These are phyloP conservation scores for Macrotis lagotis DNA, from an alignment of 2,113 vertebrate genomes.

Conservation along the genomic window DNA sequence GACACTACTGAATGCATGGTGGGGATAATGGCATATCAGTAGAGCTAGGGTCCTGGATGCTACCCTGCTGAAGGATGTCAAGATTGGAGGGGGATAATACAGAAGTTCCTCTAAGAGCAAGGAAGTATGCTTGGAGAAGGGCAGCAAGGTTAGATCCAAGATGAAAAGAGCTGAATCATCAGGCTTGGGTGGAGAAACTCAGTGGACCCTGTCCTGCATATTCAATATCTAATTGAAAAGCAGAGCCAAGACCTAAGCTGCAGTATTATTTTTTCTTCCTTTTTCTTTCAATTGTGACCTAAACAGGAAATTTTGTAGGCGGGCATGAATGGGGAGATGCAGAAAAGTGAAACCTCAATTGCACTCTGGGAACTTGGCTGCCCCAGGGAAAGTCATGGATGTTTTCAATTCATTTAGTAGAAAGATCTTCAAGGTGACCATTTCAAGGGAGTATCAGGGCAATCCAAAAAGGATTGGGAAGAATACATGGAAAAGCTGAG, in stretches of 20 bases:
- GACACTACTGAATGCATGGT: background rate
- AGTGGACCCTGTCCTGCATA: background rate
- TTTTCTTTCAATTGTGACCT: background rate
- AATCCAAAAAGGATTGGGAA: background rate
- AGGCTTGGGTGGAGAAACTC: conserved; percentile 9
- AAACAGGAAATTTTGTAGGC: conserved; percentile 40
- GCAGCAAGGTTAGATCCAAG: background rate
- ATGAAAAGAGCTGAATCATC: conserved; percentile 1
- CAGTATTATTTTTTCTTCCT: conserved; percentile 6
- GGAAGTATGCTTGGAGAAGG: background rate
- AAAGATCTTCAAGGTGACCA: conserved; percentile 33
- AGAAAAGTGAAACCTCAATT: conserved; percentile 15
- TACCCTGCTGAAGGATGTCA: background rate
- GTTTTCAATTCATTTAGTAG: background rate
- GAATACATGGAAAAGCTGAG: background rate
- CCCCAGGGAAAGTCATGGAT: conserved; percentile 42
- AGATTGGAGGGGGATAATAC: background rate
- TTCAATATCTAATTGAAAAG: background rate
- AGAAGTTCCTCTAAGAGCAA: background rate
- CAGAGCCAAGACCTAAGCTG: background rate
- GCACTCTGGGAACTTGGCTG: conserved; percentile 26
- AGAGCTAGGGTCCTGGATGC: background rate
- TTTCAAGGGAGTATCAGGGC: background rate
- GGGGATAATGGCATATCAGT: background rate
- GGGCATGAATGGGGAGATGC: background rate